Evolutionary conservation across 2,888 invertebrate species (phyloP).

Genomic region (Celastrina argiolus): DNA sequence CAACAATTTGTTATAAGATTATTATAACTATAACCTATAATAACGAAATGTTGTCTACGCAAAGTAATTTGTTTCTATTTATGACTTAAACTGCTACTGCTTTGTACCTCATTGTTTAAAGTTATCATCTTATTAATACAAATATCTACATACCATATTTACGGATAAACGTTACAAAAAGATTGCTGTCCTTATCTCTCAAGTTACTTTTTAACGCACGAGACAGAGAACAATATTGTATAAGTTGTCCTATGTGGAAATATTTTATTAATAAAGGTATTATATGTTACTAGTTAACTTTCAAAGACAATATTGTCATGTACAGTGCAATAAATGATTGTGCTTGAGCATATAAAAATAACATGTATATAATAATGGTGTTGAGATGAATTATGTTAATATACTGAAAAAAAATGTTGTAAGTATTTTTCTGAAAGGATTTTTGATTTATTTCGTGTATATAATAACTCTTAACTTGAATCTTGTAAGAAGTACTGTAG

Average conservation of each 20-base stretch:
- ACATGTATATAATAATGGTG: slow-evolving; percentile 36
- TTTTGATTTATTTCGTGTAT: no score
- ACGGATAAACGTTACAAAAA: no score
- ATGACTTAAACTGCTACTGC: neutral
- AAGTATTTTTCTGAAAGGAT: slow-evolving; percentile 26
- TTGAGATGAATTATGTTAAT: slow-evolving; percentile 25
- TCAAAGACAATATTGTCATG: slow-evolving; percentile 44
- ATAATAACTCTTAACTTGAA: no score
- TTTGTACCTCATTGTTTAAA: neutral
- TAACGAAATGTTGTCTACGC: neutral
- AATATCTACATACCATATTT: no score
- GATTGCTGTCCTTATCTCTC: no score
- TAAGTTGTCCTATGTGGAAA: no score
- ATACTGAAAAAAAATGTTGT: slow-evolving; percentile 22
- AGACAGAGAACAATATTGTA: no score
- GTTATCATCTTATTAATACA: no score
- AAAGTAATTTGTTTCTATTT: neutral
- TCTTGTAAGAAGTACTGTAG: no score
- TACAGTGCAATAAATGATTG: slow-evolving; percentile 50
- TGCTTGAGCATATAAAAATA: slow-evolving; percentile 40
- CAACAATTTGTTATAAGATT: neutral
- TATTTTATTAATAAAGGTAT: no score
- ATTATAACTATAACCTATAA: neutral
- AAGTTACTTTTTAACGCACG: no score
- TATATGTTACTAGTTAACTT: neutral